Evolutionary conservation across 2,797 vertebrate species (phyloP), one percentile per base, ranked within the genome.

Genomic region (Acrossocheilus wenchowensis): DNA sequence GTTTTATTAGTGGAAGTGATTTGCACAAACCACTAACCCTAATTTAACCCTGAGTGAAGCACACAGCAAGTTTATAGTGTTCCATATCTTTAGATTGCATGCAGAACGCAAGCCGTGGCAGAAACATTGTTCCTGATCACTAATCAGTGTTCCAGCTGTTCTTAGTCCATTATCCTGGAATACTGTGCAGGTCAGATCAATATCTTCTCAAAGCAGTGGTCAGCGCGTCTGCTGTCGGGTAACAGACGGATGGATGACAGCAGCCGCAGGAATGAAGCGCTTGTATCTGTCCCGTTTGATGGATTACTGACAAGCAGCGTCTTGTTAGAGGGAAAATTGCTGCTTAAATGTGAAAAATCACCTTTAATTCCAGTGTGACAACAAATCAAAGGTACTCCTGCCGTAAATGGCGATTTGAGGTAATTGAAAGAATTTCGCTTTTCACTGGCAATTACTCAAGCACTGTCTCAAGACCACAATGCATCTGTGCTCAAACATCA

Each of bases 321-420:
- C 30, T 64, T 75, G 72, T 84, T 75, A 66, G 43, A 84, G 8
- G n/a, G 57, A 84, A 84, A 50, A 84, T 66, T 36, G 72, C 12
- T 5, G 5, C 82, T 66, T 84, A 84, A 84, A 84, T 77, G 72
- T 84, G 72, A 84, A 84, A 75, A 66, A 84, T 84, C 30, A 2
- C 43, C 14, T 77, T 66, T 75, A 48, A 66, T 84, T 84, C 57
- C 23, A 30, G 30, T 12, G 12, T 84, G 82, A 77, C 82, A 83
- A 75, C 71, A 74, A 83, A 83, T 75, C 41, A 77, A 75, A 77
- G 57, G 34, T 36, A 48, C 43, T 14, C 5, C 2, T 66, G 5
- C 57, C 0, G 8, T 66, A 77, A 84, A 84, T 66, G 82, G 30
- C 30, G 48, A 83, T 83, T 50, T 84, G 57, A 23, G 19, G 71